phyloP scores from a whole-genome alignment of 2,113 vertebrate species.

The Trichechus manatus region DNA sequence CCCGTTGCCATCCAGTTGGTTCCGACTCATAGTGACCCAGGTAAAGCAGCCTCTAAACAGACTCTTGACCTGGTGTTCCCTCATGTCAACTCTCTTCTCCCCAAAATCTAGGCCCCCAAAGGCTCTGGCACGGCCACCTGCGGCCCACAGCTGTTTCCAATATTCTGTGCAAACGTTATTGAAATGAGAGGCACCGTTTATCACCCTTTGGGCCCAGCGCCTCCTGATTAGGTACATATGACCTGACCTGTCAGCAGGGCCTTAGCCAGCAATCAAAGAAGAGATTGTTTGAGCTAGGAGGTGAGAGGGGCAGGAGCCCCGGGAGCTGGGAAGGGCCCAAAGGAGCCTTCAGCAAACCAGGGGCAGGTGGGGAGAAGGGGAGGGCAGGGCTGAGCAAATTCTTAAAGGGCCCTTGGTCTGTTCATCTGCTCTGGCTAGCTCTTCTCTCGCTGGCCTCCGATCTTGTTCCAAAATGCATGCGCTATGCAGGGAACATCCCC shows the following conservation, averaged over 20 bases:
- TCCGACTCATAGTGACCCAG: too few species aligned
- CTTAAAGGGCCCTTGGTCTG: background rate
- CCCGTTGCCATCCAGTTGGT: too few species aligned
- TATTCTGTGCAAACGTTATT: constrained; percentile 76
- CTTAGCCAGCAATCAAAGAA: constrained; percentile 44
- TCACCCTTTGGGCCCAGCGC: constrained; percentile 57
- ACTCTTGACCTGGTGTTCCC: background rate
- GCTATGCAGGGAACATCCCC: background rate
- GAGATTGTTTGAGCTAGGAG: constrained; percentile 60
- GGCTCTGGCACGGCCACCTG: background rate
- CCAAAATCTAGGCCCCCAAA: background rate
- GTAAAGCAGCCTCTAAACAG: background rate
- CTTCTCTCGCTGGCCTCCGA: background rate
- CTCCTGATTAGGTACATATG: constrained; percentile 72
- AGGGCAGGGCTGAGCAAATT: background rate
- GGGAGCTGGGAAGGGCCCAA: background rate
- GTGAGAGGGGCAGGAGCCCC: background rate
- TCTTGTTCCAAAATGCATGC: background rate
- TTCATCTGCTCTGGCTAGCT: background rate
- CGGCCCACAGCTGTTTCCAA: constrained; percentile 74
- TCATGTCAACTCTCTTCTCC: background rate
- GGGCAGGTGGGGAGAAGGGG: background rate
- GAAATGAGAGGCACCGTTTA: constrained; percentile 69
- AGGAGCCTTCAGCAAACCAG: background rate
- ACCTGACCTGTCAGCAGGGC: constrained; percentile 39